Evolutionary conservation across 2,888 invertebrate species (phyloP).

Genomic region (Dynastes maya): DNA sequence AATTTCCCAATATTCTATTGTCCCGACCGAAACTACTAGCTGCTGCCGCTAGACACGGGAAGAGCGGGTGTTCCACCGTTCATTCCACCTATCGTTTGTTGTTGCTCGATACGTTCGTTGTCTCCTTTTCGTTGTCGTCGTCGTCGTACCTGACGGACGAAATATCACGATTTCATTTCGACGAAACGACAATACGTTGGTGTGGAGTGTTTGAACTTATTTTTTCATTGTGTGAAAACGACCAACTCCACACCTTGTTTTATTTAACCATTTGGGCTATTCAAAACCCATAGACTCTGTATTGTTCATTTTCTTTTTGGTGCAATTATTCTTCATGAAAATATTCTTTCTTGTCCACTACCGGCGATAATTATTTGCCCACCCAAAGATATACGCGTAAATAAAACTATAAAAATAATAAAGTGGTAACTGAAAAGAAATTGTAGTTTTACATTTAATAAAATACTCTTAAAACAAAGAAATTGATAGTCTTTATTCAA

Average conservation of each 20-base stretch:
- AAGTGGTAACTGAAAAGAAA: too few species aligned
- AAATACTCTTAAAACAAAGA: too few species aligned
- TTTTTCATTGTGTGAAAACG: not conserved
- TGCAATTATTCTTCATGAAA: too few species aligned
- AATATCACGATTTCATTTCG: constrained; percentile 15
- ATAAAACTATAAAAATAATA: too few species aligned
- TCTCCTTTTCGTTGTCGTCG: not conserved
- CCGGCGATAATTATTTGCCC: too few species aligned
- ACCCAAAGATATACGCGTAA: too few species aligned
- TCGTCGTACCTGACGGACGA: not conserved
- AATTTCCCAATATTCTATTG: constrained; percentile 35
- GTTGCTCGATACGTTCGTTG: not conserved
- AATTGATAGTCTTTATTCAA: too few species aligned
- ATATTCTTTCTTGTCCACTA: too few species aligned
- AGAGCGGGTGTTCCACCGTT: not conserved
- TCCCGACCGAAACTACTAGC: constrained; percentile 26
- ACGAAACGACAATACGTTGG: not conserved
- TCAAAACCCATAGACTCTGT: too few species aligned
- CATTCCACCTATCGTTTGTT: not conserved
- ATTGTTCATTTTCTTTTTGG: too few species aligned
- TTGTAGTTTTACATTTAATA: too few species aligned
- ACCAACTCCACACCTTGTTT: not conserved
- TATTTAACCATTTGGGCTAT: too few species aligned
- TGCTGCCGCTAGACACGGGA: not conserved
- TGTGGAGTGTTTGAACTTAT: not conserved